phyloP scores from a whole-genome alignment of 1,140 invertebrate species.

The Agrypnia vestita region DNA sequence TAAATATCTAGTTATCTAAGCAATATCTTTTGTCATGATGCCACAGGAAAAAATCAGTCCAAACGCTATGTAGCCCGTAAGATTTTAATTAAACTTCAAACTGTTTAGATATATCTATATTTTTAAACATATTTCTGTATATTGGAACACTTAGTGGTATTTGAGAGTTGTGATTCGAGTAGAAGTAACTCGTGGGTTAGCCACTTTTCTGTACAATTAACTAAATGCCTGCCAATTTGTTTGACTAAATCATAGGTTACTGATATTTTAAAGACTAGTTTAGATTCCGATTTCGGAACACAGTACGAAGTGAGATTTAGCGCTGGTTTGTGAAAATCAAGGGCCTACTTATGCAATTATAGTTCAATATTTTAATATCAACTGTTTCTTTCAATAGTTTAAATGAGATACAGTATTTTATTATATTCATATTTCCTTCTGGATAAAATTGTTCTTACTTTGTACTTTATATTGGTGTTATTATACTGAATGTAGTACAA shows the following conservation, averaged over 20 bases:
- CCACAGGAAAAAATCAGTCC: slow-evolving; percentile 31
- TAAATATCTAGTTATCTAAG: slow-evolving; percentile 6
- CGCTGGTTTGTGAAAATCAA: slow-evolving; percentile 22
- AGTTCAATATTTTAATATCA: neutral
- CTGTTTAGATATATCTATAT: slow-evolving; percentile 15
- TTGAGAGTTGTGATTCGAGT: slow-evolving; percentile 21
- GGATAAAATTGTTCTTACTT: too few species aligned
- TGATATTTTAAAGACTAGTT: slow-evolving; percentile 7
- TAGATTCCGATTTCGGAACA: slow-evolving; percentile 16
- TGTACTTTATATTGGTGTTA: too few species aligned
- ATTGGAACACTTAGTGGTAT: slow-evolving; percentile 2
- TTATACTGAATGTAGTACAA: too few species aligned
- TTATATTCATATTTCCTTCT: too few species aligned
- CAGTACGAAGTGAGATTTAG: neutral
- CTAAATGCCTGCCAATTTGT: slow-evolving; percentile 27
- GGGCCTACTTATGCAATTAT: neutral
- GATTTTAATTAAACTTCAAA: slow-evolving; percentile 39
- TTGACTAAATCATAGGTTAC: slow-evolving; percentile 7
- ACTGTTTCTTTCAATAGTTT: too few species aligned
- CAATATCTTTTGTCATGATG: slow-evolving; percentile 33
- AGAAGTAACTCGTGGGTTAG: neutral
- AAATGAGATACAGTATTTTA: too few species aligned
- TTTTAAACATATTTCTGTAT: slow-evolving; percentile 37
- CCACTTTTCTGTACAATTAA: neutral
- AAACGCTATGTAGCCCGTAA: slow-evolving; percentile 14